Evolutionary conservation across 2,888 invertebrate genomes (phyloP).

Genomic region (Vesta saturnalis): DNA sequence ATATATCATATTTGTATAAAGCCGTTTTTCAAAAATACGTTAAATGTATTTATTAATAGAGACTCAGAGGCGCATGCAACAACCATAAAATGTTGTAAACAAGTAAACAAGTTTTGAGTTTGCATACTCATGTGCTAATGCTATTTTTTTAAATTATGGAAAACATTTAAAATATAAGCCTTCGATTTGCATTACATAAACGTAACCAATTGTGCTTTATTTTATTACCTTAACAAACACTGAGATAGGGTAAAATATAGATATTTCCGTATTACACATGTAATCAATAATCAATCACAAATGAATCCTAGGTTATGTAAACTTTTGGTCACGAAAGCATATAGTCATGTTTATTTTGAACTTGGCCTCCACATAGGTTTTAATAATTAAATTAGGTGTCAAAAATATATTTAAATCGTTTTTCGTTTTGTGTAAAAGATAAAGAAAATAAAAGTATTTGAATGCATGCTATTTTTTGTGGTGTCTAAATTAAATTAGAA

Average conservation of each 20-base stretch:
- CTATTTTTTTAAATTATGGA: no score
- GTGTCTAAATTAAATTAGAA: not conserved
- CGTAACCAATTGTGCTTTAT: no score
- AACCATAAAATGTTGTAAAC: no score
- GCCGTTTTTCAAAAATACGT: no score
- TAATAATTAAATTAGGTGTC: not conserved
- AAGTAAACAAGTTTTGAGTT: no score
- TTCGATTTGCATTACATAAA: no score
- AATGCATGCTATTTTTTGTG: not conserved
- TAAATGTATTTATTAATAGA: no score
- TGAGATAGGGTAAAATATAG: not conserved
- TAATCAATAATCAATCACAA: constrained; percentile 5
- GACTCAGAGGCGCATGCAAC: no score
- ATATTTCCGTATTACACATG: no score
- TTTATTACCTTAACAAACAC: not conserved
- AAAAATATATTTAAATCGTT: not conserved
- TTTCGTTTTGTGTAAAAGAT: not conserved
- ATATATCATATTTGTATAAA: no score
- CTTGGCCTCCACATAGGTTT: not conserved
- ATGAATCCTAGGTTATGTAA: not conserved
- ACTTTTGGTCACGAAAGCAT: not conserved
- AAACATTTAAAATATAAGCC: no score
- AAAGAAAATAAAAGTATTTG: not conserved
- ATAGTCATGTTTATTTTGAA: not conserved
- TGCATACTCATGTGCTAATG: no score